Conservation (phyloP, 2,113 vertebrate genomes). For the Cyprinodon variegatus region DNA sequence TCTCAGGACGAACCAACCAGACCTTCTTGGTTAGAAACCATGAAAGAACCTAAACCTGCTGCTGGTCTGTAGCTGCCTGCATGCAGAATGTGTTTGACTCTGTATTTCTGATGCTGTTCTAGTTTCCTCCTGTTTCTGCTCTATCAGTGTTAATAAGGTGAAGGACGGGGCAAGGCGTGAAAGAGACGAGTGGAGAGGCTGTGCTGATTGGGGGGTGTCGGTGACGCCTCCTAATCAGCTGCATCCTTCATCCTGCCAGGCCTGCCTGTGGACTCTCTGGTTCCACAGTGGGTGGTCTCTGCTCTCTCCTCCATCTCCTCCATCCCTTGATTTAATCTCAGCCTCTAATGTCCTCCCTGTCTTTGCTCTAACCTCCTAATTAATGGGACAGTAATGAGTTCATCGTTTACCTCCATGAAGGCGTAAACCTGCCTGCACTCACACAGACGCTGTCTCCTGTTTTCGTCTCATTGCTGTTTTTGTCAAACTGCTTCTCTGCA, state of each 20-base stretch:
- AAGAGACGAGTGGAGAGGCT: slow-evolving; percentile 24
- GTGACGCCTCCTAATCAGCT: slow-evolving; percentile 36
- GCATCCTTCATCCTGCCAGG: not conserved
- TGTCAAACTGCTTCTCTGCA: slow-evolving; percentile 57
- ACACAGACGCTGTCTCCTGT: slow-evolving; percentile 10
- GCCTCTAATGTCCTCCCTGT: slow-evolving; percentile 27
- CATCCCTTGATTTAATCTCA: slow-evolving; percentile 54
- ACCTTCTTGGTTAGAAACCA: no score
- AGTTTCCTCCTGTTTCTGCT: slow-evolving; percentile 13
- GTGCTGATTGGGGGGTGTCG: slow-evolving; percentile 47
- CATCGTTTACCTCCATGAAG: slow-evolving; percentile 59
- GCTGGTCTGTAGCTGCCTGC: not conserved
- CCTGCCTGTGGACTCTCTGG: not conserved
- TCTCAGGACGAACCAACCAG: no score
- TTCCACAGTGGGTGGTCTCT: slow-evolving; percentile 18
- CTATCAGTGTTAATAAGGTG: slow-evolving; percentile 44
- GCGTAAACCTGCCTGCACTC: slow-evolving; percentile 29
- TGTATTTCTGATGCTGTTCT: not conserved
- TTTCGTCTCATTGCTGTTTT: not conserved
- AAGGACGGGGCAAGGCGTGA: slow-evolving; percentile 37
- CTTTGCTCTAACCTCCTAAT: slow-evolving; percentile 38
- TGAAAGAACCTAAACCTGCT: no score
- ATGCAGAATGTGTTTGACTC: not conserved
- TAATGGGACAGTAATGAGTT: slow-evolving; percentile 66
- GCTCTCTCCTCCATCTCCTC: slow-evolving; percentile 41